Percentiles rank a stretch among this genome's conserved stretches.
These are phyloP conservation scores for Zingel zingel DNA, from an alignment of 2,113 vertebrate species.

Conservation along the genomic window DNA sequence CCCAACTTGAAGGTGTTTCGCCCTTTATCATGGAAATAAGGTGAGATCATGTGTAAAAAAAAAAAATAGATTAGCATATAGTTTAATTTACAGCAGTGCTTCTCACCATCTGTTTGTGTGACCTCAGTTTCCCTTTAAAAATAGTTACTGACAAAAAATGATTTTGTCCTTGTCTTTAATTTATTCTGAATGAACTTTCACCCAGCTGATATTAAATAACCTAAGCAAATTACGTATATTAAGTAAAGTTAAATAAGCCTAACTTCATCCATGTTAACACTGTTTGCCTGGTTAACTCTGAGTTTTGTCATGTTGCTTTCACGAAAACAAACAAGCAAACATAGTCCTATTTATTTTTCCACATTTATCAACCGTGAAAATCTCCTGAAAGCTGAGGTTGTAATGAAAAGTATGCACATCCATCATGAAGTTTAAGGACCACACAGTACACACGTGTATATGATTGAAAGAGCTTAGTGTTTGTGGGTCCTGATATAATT, in stretches of 20 bases:
- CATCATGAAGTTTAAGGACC: conserved; percentile 47
- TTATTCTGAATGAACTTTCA: background rate
- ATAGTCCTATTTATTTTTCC: conserved; percentile 49
- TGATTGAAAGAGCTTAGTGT: conserved; percentile 42
- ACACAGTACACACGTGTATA: conserved; percentile 33
- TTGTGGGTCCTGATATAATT: background rate
- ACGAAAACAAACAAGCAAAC: background rate
- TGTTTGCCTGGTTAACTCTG: background rate
- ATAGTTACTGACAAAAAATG: too few species aligned
- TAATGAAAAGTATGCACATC: conserved; percentile 43
- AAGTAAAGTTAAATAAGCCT: too few species aligned
- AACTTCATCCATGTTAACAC: background rate
- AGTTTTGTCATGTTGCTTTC: background rate
- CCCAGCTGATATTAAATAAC: background rate
- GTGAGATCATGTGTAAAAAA: conserved; percentile 67
- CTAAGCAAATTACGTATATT: too few species aligned
- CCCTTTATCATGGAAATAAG: conserved; percentile 74
- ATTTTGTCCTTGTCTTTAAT: background rate
- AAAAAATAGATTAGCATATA: conserved; percentile 69
- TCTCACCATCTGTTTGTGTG: conserved; percentile 48
- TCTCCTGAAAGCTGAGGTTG: conserved; percentile 24
- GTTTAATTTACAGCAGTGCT: conserved; percentile 35
- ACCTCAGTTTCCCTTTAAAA: too few species aligned
- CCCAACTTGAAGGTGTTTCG: conserved; percentile 35
- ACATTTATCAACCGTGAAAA: conserved; percentile 35